Evolutionary conservation across 2,888 invertebrate genomes (phyloP), one percentile per base, ranked within the genome.

Genomic region (Agonum fuliginosum): DNA sequence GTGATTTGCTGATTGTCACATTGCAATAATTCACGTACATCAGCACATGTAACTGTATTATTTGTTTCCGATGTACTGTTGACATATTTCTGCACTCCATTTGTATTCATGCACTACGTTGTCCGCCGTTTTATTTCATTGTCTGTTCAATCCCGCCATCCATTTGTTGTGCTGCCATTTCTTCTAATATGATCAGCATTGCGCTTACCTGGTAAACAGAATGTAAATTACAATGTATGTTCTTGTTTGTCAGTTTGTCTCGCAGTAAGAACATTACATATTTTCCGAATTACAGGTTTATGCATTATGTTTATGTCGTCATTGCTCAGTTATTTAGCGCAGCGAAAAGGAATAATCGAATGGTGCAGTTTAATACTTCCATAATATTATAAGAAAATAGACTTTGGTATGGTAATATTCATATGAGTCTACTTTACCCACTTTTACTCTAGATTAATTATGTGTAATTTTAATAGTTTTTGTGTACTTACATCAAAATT

Each of bases 161-260:
- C 48, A 70, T 48, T 48, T 70, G 70, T 48, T 24, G 6, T 70
- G 22, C 27, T 37, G 48, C 20, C 22, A 37, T 34, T 72, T 72
- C 54, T 48, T 54, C 37, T 54, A 72, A 72, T 72, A 54, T 34
- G 37, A 72, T 51, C 12, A n/a, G n/a, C n/a, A n/a, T n/a, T n/a
- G 34, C 1, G 19, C 14, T 48, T 14, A 72, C 14, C 34, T 54
- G 46, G 54, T 20, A 54, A 71, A 54, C 72, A 54, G 17, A 51
- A 72, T 72, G 72, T 54, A 54, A 72, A 72, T 72, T 51, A 72
- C 72, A 72, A 41, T 65, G 22, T 67, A 41, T 67, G 41, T 22
- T 67, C 41, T 67, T 67, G 67, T 67, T 67, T 67, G 67, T 67
- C 20, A 67, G 12, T 20, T 67, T 41, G 20, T 22, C 67, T 41